Evolutionary conservation across 2,113 vertebrate genomes (phyloP).

Genomic region (Indicator indicator): DNA sequence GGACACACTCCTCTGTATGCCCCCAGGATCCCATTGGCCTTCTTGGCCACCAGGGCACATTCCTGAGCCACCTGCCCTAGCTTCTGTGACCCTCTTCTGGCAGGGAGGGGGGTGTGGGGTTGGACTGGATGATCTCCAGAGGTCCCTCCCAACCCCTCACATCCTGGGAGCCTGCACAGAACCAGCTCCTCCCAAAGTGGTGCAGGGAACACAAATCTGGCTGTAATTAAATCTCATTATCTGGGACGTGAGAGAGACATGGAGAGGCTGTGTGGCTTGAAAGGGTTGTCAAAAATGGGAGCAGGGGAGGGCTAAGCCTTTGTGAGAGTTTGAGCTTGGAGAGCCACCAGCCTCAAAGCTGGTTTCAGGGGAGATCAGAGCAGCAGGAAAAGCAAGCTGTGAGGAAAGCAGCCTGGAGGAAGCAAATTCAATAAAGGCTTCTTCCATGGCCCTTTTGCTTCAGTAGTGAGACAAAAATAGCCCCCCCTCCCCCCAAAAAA

Average conservation of each 20-base stretch:
- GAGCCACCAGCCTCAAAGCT: background rate
- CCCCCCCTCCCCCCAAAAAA: fast-evolving
- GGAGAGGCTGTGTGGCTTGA: background rate
- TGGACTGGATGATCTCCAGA: too few species aligned
- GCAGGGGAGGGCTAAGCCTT: background rate
- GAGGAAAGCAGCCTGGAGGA: background rate
- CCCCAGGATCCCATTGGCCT: too few species aligned
- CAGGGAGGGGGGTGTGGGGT: too few species aligned
- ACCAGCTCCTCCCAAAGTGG: background rate
- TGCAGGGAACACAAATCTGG: background rate
- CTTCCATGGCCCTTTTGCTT: background rate
- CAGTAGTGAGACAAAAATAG: background rate
- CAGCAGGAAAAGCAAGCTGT: background rate
- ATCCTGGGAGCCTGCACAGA: too few species aligned
- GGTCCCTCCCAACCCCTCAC: too few species aligned
- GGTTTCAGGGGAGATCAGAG: conserved; percentile 1
- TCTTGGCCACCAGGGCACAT: too few species aligned
- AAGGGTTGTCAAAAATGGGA: background rate
- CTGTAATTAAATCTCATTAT: conserved; percentile 56
- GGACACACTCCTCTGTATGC: too few species aligned
- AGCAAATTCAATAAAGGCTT: background rate
- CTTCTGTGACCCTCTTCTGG: too few species aligned
- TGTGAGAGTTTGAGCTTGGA: background rate
- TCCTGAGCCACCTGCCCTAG: too few species aligned
- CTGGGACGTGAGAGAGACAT: background rate